These are phyloP conservation scores for Himalopsyche japonica DNA, from an alignment of 2,888 invertebrate species.

Conservation along the genomic window DNA sequence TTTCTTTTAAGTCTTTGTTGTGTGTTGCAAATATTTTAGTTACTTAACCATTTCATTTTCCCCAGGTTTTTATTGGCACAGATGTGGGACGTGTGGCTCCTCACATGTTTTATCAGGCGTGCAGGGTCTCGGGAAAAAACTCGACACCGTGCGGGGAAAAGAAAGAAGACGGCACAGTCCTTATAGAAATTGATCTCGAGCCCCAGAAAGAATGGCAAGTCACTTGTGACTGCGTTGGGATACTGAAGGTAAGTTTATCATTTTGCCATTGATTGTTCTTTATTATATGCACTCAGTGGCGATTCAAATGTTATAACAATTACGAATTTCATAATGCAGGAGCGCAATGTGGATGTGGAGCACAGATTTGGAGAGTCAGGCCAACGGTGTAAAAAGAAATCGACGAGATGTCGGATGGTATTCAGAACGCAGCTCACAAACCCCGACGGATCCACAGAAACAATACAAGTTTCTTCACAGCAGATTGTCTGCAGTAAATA, in stretches of 20 bases:
- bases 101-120: conserved; percentile 97
- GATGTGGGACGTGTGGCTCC: conserved; percentile 89
- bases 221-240: conserved; percentile 96
- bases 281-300: not conserved
- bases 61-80: conserved; percentile 84
- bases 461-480: conserved; percentile 85
- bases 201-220: conserved; percentile 89
- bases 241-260: conserved; percentile 68
- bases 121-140: conserved; percentile 94
- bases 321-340: conserved; percentile 51
- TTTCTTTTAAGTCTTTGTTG: too few species aligned
- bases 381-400: conserved; percentile 86
- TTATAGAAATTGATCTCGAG: conserved; percentile 90
- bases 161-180: conserved; percentile 91
- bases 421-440: conserved; percentile 84
- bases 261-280: too few species aligned
- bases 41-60: too few species aligned
- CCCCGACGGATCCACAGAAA: conserved; percentile 77
- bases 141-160: conserved; percentile 89
- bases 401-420: conserved; percentile 92
- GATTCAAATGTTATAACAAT: not conserved
- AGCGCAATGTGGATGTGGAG: conserved; percentile 94
- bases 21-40: too few species aligned
- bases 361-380: conserved; percentile 84
- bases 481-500: conserved; percentile 91